Evolutionary conservation across 2,888 invertebrate species (phyloP).

Genomic region (Atrina japonica): DNA sequence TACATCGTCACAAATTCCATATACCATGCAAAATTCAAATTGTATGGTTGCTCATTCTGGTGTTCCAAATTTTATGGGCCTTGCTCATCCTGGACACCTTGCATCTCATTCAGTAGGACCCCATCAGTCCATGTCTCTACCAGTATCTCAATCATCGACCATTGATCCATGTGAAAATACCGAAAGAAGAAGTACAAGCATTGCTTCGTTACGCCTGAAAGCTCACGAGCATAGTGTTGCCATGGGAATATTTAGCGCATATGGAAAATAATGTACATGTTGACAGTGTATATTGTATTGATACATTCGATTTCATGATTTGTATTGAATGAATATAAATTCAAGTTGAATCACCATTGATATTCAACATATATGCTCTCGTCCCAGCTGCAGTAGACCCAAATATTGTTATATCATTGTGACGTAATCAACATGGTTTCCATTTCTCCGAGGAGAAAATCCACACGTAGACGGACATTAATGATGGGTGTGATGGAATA

Average conservation of each 20-base stretch:
- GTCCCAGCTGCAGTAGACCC: background rate
- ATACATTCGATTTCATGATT: background rate
- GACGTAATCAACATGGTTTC: too few relatives aligned
- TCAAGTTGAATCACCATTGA: background rate
- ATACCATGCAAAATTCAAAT: constrained; percentile 62
- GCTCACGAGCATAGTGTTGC: constrained; percentile 77
- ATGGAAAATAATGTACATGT: constrained; percentile 53
- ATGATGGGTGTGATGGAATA: too few relatives aligned
- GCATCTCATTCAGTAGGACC: constrained; percentile 54
- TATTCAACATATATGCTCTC: background rate
- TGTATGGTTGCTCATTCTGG: constrained; percentile 73
- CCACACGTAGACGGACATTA: too few relatives aligned
- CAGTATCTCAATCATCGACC: constrained; percentile 56
- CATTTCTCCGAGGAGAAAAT: too few relatives aligned
- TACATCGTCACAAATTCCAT: constrained; percentile 58
- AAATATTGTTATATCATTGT: too few relatives aligned
- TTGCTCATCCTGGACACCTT: constrained; percentile 65
- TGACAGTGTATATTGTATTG: background rate
- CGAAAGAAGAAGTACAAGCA: constrained; percentile 75
- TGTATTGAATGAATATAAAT: constrained; percentile 6
- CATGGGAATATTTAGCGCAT: constrained; percentile 72
- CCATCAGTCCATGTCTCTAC: constrained; percentile 41
- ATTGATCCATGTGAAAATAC: constrained; percentile 64
- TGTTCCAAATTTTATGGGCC: constrained; percentile 75
- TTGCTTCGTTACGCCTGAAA: constrained; percentile 76